Conservation (phyloP, 2,888 invertebrate species). For the Sicus ferrugineus region DNA sequence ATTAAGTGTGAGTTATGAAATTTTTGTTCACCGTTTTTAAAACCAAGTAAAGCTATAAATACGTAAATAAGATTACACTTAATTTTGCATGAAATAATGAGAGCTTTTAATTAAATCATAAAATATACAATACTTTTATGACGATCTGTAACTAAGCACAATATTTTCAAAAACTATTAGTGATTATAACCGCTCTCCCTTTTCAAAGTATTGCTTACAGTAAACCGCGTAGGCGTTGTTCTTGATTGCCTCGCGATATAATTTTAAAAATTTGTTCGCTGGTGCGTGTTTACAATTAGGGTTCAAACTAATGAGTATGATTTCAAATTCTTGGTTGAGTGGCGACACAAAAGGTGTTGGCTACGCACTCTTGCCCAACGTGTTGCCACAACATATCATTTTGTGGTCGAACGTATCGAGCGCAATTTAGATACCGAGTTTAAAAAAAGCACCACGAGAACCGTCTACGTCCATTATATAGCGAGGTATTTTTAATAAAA, state of each 20-base stretch:
- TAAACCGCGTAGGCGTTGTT: background rate
- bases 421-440: background rate
- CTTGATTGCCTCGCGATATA: background rate
- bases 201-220: background rate
- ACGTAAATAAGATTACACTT: too few relatives aligned
- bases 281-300: slow-evolving; percentile 6
- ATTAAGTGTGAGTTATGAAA: too few relatives aligned
- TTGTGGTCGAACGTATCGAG: background rate
- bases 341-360: background rate
- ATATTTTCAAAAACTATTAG: background rate
- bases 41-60: too few relatives aligned
- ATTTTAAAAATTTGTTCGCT: background rate
- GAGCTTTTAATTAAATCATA: too few relatives aligned
- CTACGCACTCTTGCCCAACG: slow-evolving; percentile 4
- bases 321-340: background rate
- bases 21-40: too few relatives aligned
- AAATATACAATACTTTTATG: too few relatives aligned
- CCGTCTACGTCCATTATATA: background rate
- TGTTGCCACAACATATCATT: background rate
- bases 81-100: too few relatives aligned
- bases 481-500: background rate
- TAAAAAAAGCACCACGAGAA: background rate
- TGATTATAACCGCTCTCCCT: background rate
- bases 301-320: background rate
- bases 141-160: too few relatives aligned